Conservation (phyloP, 2,113 vertebrate genomes). For the Nematolebias whitei region DNA sequence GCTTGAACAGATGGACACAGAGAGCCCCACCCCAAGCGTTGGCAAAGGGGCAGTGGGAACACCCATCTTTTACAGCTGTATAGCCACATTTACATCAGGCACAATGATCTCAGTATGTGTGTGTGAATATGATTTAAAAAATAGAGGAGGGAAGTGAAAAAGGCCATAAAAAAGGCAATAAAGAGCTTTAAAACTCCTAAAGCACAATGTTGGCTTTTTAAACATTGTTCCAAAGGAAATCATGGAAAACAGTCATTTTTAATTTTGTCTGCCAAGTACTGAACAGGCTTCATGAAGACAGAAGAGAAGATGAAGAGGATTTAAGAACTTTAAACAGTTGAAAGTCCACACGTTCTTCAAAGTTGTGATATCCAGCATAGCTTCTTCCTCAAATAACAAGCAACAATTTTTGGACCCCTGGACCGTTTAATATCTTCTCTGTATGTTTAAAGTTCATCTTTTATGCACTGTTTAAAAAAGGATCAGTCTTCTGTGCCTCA, state of each 20-base stretch:
- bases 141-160: neutral
- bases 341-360: conserved; percentile 28
- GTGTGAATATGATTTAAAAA: neutral
- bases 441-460: conserved; percentile 39
- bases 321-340: conserved; percentile 36
- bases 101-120: conserved; percentile 43
- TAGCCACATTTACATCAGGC: conserved; percentile 57
- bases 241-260: neutral
- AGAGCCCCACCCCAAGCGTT: conserved; percentile 44
- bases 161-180: neutral
- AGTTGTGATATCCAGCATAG: conserved; percentile 22
- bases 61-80: conserved; percentile 62
- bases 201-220: neutral
- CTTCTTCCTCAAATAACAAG: conserved; percentile 13
- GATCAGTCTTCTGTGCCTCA: conserved; percentile 33
- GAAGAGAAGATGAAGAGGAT: conserved; percentile 10
- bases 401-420: conserved; percentile 1
- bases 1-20: conserved; percentile 58
- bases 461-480: conserved; percentile 36
- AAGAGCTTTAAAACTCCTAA: neutral
- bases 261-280: neutral
- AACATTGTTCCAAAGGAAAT: conserved; percentile 4
- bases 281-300: neutral
- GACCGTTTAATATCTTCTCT: conserved; percentile 24
- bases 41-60: conserved; percentile 44